Base-by-base conservation (phyloP, 2,888 invertebrate species). In the Andrena fulva region DNA sequence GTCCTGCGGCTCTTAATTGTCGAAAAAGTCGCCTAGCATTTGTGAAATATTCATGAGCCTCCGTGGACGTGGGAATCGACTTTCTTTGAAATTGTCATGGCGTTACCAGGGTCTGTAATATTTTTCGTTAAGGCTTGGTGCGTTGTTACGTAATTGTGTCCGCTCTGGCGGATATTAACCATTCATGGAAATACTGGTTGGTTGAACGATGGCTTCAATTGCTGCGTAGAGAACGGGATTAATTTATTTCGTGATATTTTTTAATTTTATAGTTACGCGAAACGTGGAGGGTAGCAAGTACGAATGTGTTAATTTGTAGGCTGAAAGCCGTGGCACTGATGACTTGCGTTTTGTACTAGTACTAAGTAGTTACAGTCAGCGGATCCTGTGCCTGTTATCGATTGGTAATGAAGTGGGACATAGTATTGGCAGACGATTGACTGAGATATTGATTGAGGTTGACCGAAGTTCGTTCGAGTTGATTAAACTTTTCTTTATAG, bases 1-100 rank as follows among this genome's bases (percentile, higher is more conserved):
- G 24, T 77, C 66, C 60, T 10, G 2, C 5, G 33, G 35, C 68
- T 60, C 62, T 56, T 56, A 52, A 54, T 78, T 6, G 1, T 2
- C 7, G 56, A 27, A 50, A 42, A 16, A 6, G 20, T 62, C 20
- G 62, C 20, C 29, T 20, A 8, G 35, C 8, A 10, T 12, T 42
- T 10, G 12, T 20, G 50, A 35, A 59, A 59, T 60, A 77, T 79
- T 79, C 52, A 77, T 24, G 12, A 12, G 50, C 2, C 8, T 20
- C 2, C 29, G 35, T 42, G 10, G 52, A 73, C 24, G 27, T 8
- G 27, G n/a, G 7, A 29, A 54, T 52, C 3, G 56, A 48, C 20
- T 24, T 67, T 35, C n/a, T 54, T n/a, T 20, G 31, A 31, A 20
- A 74, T 31, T 31, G 24, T 48, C 42, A 31, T 5, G 29, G 29